phyloP scores from a whole-genome alignment of 2,797 vertebrate genomes.

The Sparus aurata region DNA sequence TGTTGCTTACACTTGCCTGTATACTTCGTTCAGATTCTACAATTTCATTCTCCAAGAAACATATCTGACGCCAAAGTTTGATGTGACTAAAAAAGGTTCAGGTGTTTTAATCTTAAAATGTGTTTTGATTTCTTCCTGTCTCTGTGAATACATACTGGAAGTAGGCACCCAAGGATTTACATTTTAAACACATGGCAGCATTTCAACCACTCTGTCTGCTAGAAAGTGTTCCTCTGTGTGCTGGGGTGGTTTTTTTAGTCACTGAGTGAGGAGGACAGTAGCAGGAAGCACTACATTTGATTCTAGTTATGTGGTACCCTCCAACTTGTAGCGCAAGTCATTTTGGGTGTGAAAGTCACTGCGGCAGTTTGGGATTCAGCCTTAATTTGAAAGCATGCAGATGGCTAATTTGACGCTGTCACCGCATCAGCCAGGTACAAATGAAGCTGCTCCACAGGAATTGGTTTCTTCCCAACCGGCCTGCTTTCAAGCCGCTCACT shows the following conservation, averaged over 20 bases:
- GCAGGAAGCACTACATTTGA: neutral
- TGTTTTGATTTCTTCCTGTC: neutral
- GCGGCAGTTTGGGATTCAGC: neutral
- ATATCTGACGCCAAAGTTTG: neutral
- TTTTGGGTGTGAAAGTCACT: neutral
- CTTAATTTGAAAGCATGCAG: neutral
- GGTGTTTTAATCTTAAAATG: neutral
- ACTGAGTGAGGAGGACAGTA: neutral
- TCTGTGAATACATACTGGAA: neutral
- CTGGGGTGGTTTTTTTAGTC: neutral
- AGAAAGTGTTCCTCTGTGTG: neutral
- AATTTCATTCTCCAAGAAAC: too few relatives aligned
- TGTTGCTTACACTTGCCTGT: neutral
- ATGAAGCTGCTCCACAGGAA: neutral
- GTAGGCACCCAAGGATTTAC: neutral
- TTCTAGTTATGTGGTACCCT: neutral
- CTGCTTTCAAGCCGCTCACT: neutral
- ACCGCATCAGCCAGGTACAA: slow-evolving; percentile 4
- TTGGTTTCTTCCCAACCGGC: neutral
- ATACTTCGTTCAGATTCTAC: neutral
- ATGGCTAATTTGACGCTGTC: neutral
- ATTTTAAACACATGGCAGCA: neutral
- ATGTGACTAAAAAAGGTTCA: neutral
- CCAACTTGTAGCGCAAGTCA: too few relatives aligned
- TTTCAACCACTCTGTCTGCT: neutral